Base-by-base conservation (phyloP, 2,113 vertebrate genomes). In the Taxidea taxus region DNA sequence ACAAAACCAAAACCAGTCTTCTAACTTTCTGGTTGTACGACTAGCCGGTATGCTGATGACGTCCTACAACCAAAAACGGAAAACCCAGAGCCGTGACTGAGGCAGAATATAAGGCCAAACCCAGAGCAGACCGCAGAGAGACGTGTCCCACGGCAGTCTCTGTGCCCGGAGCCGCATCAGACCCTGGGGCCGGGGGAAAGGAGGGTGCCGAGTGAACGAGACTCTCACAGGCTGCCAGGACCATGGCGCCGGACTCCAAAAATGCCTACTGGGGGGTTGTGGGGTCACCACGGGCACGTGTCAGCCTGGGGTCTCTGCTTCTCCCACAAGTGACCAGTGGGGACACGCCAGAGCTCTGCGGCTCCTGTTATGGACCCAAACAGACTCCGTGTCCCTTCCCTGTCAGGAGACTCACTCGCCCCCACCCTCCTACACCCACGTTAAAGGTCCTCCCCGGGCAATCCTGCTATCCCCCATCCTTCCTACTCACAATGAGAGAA, bases 281-380 rank as follows among this genome's bases (percentile, higher is more conserved):
- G n/a, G 31, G n/a, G 58, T 7, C 10, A 13, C 49, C 74, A 47
- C 0, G 13, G 39, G 21, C 72, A 37, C 0, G 0, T 0, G 23
- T 14, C 96, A 27, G 13, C 86, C 64, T 9, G 12, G 29, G 88
- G 9, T 7, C 1, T 15, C 18, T 5, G 37, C 3, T 0, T 2
- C 47, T 13, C 16, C 37, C 62, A 18, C 44, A 5, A 0, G 12
- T 37, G 49, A 56, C 31, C 29, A 0, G 68, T 3, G 11, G 82
- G 1, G 21, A 20, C 4, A 4, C 0, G 12, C 7, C 18, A 39
- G 23, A 20, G 10, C 29, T 8, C 4, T n/a, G 14, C 23, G 70
- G 47, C 7, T 58, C 51, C 68, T 34, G 20, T 18, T 34, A 27
- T 12, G 47, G 6, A 31, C 47, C 51, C 21, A 1, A 62, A 31